Evolutionary conservation across 2,888 invertebrate genomes (phyloP).

Genomic region (Cosmorhoe ocellata): DNA sequence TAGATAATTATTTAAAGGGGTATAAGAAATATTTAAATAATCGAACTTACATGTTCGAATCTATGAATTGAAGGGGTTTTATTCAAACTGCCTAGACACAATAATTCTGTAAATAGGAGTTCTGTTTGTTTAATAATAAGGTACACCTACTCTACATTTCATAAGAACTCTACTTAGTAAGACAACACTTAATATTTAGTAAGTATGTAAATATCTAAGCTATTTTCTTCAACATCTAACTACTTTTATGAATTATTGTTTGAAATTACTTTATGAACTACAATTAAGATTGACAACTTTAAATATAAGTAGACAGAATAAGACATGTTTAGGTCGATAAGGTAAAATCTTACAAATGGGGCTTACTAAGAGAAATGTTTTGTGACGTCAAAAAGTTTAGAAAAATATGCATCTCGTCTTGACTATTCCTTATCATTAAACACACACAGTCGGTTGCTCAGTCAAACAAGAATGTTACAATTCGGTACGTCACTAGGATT

Average conservation of each 20-base stretch:
- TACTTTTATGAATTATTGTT: slow-evolving; percentile 42
- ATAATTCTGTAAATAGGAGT: slow-evolving; percentile 22
- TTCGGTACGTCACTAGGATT: slow-evolving; percentile 40
- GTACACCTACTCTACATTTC: slow-evolving; percentile 46
- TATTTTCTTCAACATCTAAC: slow-evolving; percentile 71
- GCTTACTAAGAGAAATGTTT: slow-evolving; percentile 59
- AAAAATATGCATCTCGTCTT: slow-evolving; percentile 77
- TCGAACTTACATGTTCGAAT: slow-evolving; percentile 17
- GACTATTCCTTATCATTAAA: slow-evolving; percentile 70
- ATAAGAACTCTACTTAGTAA: slow-evolving; percentile 67
- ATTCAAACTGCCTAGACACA: slow-evolving; percentile 7
- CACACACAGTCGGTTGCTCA: slow-evolving; percentile 75
- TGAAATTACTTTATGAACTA: slow-evolving; percentile 25
- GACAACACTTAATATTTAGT: slow-evolving; percentile 43
- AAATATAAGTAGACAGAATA: slow-evolving; percentile 24
- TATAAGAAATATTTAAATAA: slow-evolving; percentile 27
- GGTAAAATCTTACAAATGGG: slow-evolving; percentile 68
- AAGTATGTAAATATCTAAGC: slow-evolving; percentile 45
- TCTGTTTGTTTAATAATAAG: slow-evolving; percentile 35
- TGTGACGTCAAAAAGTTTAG: slow-evolving; percentile 79
- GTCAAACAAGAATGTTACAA: slow-evolving; percentile 61
- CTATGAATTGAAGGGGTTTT: slow-evolving; percentile 16
- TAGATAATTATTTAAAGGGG: slow-evolving; percentile 5
- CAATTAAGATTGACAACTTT: slow-evolving; percentile 23
- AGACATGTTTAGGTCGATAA: slow-evolving; percentile 24